Conservation (phyloP, 2,797 vertebrate species). For the Sarcoramphus papa region DNA sequence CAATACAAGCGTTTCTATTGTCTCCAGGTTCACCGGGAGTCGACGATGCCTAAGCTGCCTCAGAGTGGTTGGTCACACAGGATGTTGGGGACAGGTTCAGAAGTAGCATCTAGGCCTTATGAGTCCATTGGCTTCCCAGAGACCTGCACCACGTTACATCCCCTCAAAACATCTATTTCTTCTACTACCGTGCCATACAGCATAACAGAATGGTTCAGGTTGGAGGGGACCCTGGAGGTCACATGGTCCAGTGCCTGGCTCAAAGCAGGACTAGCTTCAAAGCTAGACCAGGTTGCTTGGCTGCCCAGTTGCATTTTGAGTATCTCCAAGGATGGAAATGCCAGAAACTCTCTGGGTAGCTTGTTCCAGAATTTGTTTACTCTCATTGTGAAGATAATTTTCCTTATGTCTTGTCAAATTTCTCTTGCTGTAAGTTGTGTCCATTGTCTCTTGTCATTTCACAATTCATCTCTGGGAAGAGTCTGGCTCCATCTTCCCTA, state of each 20-base stretch:
- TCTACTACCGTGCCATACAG: not conserved
- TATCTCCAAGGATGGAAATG: not conserved
- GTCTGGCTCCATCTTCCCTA: not conserved
- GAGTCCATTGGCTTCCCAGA: not conserved
- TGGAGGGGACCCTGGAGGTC: not conserved
- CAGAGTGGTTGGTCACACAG: rapidly evolving
- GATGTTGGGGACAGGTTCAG: not conserved
- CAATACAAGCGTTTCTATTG: rapidly evolving
- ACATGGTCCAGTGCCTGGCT: not conserved
- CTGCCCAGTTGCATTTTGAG: not conserved
- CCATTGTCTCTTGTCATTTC: not conserved
- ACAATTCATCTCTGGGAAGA: not conserved
- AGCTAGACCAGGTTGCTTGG: not conserved
- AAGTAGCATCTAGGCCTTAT: not conserved
- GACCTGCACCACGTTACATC: not conserved
- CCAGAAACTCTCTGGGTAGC: not conserved
- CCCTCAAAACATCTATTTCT: not conserved
- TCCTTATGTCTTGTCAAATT: not conserved
- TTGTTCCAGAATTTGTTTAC: not conserved
- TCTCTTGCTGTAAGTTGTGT: not conserved
- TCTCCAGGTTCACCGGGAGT: not conserved
- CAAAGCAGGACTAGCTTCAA: not conserved
- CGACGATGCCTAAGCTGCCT: rapidly evolving
- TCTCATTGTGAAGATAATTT: not conserved
- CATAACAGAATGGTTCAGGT: not conserved